phyloP scores from a whole-genome alignment of 2,888 invertebrate genomes.

The Eumerus sabulonum region DNA sequence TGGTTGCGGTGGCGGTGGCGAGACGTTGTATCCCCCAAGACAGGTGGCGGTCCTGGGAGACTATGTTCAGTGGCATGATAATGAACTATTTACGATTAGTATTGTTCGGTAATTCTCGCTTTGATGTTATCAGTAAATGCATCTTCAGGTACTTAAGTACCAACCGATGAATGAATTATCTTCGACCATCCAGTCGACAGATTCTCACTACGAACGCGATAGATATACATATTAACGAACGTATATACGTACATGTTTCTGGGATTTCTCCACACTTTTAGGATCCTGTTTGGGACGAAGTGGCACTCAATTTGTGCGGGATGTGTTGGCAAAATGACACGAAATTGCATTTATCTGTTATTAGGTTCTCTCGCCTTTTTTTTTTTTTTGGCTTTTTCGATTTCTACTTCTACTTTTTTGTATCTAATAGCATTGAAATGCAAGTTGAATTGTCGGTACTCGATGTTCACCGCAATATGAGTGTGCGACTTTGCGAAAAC shows the following conservation, averaged over 20 bases:
- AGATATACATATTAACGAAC: too few species aligned
- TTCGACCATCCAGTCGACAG: too few species aligned
- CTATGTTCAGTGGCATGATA: slow-evolving; percentile 62
- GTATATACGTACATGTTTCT: too few species aligned
- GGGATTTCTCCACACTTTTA: too few species aligned
- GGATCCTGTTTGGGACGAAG: slow-evolving; percentile 13
- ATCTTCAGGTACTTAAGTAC: neutral
- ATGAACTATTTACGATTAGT: slow-evolving; percentile 71
- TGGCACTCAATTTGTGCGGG: slow-evolving; percentile 42
- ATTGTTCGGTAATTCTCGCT: slow-evolving; percentile 71
- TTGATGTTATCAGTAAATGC: slow-evolving; percentile 70
- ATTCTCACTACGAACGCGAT: too few species aligned
- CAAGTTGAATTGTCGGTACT: slow-evolving; percentile 39
- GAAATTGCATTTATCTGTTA: slow-evolving; percentile 37
- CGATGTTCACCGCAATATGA: too few species aligned
- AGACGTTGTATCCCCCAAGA: neutral
- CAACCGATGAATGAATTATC: too few species aligned
- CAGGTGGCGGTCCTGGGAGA: slow-evolving; percentile 11
- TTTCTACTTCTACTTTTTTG: too few species aligned
- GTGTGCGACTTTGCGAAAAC: too few species aligned
- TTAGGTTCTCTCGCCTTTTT: slow-evolving; percentile 18
- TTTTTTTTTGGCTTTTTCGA: slow-evolving; percentile 17
- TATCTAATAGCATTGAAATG: slow-evolving; percentile 60
- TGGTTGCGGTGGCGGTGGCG: slow-evolving; percentile 50
- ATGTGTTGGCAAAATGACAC: slow-evolving; percentile 11